These are phyloP conservation scores for Drosophila biarmipes DNA, from an alignment of 1,140 invertebrate genomes.

Conservation along the genomic window DNA sequence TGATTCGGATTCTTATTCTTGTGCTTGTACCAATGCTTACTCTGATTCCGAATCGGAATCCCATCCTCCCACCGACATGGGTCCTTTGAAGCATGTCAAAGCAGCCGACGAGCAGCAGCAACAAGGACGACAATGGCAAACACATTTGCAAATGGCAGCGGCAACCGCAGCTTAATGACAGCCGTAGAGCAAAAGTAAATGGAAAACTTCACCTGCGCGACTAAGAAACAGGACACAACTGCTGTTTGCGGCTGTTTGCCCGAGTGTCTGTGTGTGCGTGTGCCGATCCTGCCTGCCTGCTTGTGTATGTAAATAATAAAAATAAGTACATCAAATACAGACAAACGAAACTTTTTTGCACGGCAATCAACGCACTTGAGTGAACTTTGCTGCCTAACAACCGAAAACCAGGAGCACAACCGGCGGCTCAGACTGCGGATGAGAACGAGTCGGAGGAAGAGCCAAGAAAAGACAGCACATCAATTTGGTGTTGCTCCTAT, in stretches of 20 bases:
- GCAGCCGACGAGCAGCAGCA: conserved; percentile 53
- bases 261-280: conserved; percentile 11
- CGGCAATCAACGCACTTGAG: conserved; percentile 81
- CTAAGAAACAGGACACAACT: conserved; percentile 56
- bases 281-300: conserved; percentile 1
- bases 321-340: conserved; percentile 73
- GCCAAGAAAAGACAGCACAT: conserved; percentile 52
- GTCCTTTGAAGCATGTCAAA: conserved; percentile 76
- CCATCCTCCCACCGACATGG: conserved; percentile 65
- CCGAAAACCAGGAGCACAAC: conserved; percentile 34
- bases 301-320: conserved; percentile 69
- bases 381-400: conserved; percentile 76
- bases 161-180: conserved; percentile 80
- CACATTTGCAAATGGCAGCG: conserved; percentile 79
- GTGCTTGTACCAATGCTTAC: conserved; percentile 35
- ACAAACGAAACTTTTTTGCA: conserved; percentile 71
- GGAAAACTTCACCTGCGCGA: conserved; percentile 75
- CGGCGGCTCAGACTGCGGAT: conserved; percentile 15
- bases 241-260: conserved; percentile 36
- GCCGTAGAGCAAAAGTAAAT: conserved; percentile 50
- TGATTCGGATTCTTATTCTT: conserved; percentile 22
- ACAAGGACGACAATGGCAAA: conserved; percentile 66
- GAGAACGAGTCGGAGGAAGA: conserved; percentile 17
- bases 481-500: conserved; percentile 40
- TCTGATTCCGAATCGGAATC: conserved; percentile 11